Conservation (phyloP, 1,140 invertebrate species). For the Orius insidiosus region DNA sequence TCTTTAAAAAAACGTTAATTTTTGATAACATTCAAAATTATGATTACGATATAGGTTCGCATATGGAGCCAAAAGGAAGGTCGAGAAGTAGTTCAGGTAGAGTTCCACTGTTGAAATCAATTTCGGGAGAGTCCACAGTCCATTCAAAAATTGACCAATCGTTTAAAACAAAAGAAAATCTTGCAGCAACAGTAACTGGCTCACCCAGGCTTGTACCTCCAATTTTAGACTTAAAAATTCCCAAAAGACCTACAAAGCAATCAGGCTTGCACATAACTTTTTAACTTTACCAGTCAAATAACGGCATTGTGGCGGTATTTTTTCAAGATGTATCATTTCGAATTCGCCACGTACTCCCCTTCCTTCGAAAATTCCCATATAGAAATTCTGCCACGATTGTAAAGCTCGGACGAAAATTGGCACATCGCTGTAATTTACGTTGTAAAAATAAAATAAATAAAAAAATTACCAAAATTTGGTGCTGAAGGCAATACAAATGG, state of each 20-base stretch:
- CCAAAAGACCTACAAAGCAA: slow-evolving; percentile 39
- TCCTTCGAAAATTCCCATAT: slow-evolving; percentile 57
- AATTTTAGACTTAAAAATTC: slow-evolving; percentile 65
- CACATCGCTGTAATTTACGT: slow-evolving; percentile 43
- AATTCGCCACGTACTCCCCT: slow-evolving; percentile 58
- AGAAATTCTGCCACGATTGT: slow-evolving; percentile 64
- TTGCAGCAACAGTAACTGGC: slow-evolving; percentile 54
- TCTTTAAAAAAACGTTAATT: slow-evolving; percentile 29
- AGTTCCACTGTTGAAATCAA: slow-evolving; percentile 43
- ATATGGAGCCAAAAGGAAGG: slow-evolving; percentile 35
- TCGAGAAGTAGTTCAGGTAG: slow-evolving; percentile 1
- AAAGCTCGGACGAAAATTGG: slow-evolving; percentile 77
- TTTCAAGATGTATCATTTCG: slow-evolving; percentile 74
- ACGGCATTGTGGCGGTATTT: slow-evolving; percentile 59
- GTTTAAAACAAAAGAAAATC: slow-evolving; percentile 64
- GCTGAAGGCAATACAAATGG: slow-evolving; percentile 60
- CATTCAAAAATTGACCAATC: slow-evolving; percentile 48
- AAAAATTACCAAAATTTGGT: slow-evolving; percentile 51
- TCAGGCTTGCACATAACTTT: no score
- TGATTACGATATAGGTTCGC: slow-evolving; percentile 51
- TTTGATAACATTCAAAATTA: neutral
- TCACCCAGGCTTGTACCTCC: slow-evolving; percentile 38
- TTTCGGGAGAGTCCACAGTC: slow-evolving; percentile 52
- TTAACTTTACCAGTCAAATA: slow-evolving; percentile 56
- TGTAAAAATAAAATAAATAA: slow-evolving; percentile 19